Conservation (phyloP, 2,113 vertebrate genomes). For the Trinectes maculatus region DNA sequence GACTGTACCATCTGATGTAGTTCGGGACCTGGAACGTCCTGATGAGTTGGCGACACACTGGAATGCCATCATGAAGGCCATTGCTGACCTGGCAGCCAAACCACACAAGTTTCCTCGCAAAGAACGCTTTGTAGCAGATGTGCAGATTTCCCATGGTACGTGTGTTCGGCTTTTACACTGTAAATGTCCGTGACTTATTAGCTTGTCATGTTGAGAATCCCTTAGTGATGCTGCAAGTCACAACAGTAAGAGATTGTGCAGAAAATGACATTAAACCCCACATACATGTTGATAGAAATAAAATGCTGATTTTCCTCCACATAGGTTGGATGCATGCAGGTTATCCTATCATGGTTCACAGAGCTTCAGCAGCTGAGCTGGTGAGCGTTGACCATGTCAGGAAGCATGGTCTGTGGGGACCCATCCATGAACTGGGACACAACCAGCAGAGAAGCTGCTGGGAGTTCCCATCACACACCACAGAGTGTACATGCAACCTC, state of each 20-base stretch:
- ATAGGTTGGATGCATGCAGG: constrained; percentile 86
- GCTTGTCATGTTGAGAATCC: too few relatives aligned
- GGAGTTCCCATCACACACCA: constrained; percentile 82
- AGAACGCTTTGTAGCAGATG: constrained; percentile 85
- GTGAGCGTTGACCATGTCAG: background rate
- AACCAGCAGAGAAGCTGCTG: constrained; percentile 82
- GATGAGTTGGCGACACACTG: constrained; percentile 80
- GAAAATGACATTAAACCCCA: too few relatives aligned
- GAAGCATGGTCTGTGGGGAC: constrained; percentile 65
- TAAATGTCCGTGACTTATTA: background rate
- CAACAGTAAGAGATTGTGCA: too few relatives aligned
- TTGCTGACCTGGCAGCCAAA: constrained; percentile 80
- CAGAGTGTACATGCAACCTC: constrained; percentile 85
- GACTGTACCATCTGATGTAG: constrained; percentile 76
- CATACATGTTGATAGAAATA: too few relatives aligned
- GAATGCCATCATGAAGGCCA: constrained; percentile 80
- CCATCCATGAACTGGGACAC: constrained; percentile 82
- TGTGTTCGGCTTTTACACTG: background rate
- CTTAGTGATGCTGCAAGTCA: too few relatives aligned
- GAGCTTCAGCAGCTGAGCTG: constrained; percentile 20
- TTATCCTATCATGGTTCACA: constrained; percentile 80
- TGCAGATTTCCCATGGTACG: constrained; percentile 85
- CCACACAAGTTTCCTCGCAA: constrained; percentile 82
- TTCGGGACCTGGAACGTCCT: constrained; percentile 71
- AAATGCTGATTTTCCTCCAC: background rate